Evolutionary conservation across 2,113 vertebrate genomes (phyloP).

Genomic region (Grallaria varia): DNA sequence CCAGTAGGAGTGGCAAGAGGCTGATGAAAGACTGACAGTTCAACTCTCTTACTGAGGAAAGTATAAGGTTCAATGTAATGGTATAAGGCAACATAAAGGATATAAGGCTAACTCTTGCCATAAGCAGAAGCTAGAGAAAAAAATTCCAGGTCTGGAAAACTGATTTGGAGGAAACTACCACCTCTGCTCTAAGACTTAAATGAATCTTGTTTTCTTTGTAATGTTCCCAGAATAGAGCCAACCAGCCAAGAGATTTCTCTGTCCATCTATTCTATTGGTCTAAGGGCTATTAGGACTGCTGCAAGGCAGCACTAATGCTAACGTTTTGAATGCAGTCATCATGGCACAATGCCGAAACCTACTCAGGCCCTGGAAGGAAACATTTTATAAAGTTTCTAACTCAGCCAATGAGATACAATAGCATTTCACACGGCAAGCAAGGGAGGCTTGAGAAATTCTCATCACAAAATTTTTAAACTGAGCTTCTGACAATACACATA

Average conservation of each 20-base stretch:
- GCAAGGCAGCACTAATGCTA: not conserved
- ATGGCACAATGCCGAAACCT: rapidly evolving
- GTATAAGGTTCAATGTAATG: not conserved
- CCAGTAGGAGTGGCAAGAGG: not conserved
- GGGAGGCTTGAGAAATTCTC: not conserved
- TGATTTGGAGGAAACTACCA: not conserved
- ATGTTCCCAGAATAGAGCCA: not conserved
- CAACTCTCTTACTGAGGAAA: not conserved
- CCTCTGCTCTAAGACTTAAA: not conserved
- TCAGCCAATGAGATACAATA: not conserved
- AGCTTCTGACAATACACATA: not conserved
- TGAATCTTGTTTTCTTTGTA: not conserved
- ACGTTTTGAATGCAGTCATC: not conserved
- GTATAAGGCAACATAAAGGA: not conserved
- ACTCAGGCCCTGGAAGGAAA: not conserved
- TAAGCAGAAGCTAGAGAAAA: not conserved
- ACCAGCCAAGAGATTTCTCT: not conserved
- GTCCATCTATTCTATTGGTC: not conserved
- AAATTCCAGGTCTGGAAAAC: not conserved
- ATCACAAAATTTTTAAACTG: not conserved
- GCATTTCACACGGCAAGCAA: not conserved
- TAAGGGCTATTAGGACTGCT: not conserved
- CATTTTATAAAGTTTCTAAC: not conserved
- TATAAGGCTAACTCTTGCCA: not conserved
- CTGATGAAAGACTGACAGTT: not conserved